Evolutionary conservation across 2,888 invertebrate genomes (phyloP), one percentile per base, ranked within the genome.

Genomic region (Drosophila kambysellisi): DNA sequence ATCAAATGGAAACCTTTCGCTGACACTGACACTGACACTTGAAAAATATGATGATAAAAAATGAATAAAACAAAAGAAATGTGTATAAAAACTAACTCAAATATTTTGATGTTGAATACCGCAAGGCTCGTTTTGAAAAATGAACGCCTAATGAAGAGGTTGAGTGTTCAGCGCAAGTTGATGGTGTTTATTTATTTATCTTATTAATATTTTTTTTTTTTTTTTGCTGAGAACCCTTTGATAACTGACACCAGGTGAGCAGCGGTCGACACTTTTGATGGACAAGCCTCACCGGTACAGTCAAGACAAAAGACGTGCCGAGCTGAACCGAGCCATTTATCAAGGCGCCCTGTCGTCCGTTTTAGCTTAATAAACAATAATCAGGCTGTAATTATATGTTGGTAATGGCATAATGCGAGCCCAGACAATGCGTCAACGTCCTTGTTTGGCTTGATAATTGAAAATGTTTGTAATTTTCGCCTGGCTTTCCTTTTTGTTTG

Each of bases 351-450:
- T 53, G 66, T 54, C 80, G 72, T 9, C 74, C 79, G 77, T 87
- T 83, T 81, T 82, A 79, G 82, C 82, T 88, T 87, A 83, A 87
- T 86, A 88, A 87, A 86, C 83, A 86, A 88, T 86, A 88, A 87
- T 86, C 83, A 79, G 86, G 73, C 88, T 78, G 82, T 88, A 87
- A 87, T 88, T 87, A 87, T 86, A 75, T 83, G 76, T 82, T 78
- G 80, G 78, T 83, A 85, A 84, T 77, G 79, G 77, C 74, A 85
- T 82, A 86, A 85, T 79, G 78, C 74, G 76, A 74, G 78, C 78
- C 75, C 80, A 87, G 83, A 83, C 85, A 88, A 85, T 80, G 78
- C 80, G 81, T 85, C 85, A 88, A 72, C 73, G 71, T 78, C 78
- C 80, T 76, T 71, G 80, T 77, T 86, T 86, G 72, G 74, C 83